Evolutionary conservation across 2,888 invertebrate genomes (phyloP), one percentile per base, ranked within the genome.

Genomic region (Ophion obscuratus): DNA sequence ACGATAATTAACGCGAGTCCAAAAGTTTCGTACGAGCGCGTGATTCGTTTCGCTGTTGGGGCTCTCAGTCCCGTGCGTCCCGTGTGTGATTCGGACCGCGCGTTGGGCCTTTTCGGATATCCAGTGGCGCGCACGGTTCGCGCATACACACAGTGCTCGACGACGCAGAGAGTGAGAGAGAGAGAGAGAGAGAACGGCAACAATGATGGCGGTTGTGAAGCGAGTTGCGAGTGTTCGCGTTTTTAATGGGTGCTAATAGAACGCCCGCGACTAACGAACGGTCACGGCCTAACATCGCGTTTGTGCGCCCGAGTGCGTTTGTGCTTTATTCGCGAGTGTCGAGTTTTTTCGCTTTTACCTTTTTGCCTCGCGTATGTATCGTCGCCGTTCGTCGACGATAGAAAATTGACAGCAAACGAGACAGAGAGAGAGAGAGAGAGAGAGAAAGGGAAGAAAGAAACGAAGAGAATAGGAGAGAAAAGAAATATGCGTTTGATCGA

Each of bases 191-290:
- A 80, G 71, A 89, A 89, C 88, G 87, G 90, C 89, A 90, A 89
- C 89, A 92, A 92, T 91, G 88, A 92, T 92, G 92, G 92, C 91
- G 91, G 88, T 83, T 84, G 74, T 78, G 89, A 88, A 89, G 87
- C 88, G 85, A 89, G 87, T 88, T 89, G 88, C 85, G 87, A 87
- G 89, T 90, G 89, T 89, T 87, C 88, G 89, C 57, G 36, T 87
- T 88, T 90, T 88, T 88, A 88, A 87, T 89, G 89, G 90, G 91
- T 89, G 90, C 89, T 87, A 78, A 83, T 84, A 87, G 73, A 83
- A 81, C 75, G 80, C 75, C 82, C 84, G 80, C 88, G 86, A 83
- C 79, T 73, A 80, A 87, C 85, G 84, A 83, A 87, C 87, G 83
- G 68, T 83, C 40, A 70, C 61, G 67, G 74, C 68, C 75, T 86